Conservation (phyloP, 1,140 invertebrate species). For the Cydia splendana region DNA sequence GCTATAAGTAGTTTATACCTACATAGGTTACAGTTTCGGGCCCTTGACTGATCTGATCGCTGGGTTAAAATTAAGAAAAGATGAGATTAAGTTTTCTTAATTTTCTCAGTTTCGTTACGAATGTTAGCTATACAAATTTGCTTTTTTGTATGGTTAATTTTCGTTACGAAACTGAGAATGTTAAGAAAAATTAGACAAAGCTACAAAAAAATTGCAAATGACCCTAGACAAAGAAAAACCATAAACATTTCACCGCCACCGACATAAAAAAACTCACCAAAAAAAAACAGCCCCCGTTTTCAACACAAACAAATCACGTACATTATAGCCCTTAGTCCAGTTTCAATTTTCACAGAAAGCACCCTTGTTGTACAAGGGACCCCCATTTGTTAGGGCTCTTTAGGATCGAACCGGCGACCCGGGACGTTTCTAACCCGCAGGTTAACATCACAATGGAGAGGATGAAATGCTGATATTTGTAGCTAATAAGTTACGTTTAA, state of each 20-base stretch:
- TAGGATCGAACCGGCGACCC: slow-evolving; percentile 15
- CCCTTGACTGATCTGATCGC: no score
- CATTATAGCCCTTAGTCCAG: neutral
- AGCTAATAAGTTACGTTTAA: neutral
- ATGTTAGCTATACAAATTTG: no score
- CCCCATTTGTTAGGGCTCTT: slow-evolving; percentile 21
- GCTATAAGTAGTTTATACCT: no score
- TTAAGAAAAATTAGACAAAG: no score
- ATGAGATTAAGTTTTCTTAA: no score
- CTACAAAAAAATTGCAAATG: no score
- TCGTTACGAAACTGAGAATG: no score
- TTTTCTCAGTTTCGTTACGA: no score
- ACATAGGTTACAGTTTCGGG: no score
- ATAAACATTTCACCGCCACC: neutral
- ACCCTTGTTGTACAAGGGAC: slow-evolving; percentile 20
- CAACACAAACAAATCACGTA: neutral
- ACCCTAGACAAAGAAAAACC: no score
- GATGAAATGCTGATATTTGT: neutral
- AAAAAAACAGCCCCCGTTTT: neutral
- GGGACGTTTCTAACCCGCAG: neutral
- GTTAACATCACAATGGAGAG: slow-evolving; percentile 19
- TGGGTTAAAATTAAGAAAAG: no score
- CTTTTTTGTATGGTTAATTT: no score
- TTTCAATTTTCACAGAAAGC: neutral
- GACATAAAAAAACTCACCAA: neutral